A percentile compares a stretch with the other conserved stretches of the same genome.
Evolutionary conservation across 2,113 vertebrate genomes (phyloP).

Genomic region (Sylvia atricapilla): DNA sequence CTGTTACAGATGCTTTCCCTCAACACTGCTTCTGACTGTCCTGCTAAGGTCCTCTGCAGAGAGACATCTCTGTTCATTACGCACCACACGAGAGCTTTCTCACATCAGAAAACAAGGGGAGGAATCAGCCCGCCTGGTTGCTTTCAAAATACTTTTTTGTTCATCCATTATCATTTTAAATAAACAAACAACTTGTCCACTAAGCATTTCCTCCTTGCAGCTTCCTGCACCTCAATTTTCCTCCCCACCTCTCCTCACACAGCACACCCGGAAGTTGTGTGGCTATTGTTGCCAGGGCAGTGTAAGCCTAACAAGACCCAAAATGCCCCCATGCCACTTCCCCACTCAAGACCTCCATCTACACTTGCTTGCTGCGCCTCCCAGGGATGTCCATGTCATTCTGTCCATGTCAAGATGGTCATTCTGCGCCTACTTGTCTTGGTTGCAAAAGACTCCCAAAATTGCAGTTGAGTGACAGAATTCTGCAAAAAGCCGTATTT

Average conservation of each 20-base stretch:
- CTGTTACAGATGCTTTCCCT: neutral
- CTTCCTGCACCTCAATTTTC: neutral
- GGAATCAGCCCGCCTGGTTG: neutral
- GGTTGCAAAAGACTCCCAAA: neutral
- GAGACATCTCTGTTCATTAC: fast-evolving
- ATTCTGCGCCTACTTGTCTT: neutral
- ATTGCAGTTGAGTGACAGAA: neutral
- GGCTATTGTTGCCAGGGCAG: neutral
- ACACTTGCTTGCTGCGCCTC: neutral
- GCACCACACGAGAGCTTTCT: neutral
- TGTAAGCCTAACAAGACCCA: neutral
- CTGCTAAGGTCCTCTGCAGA: neutral
- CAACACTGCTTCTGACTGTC: neutral
- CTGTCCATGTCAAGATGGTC: fast-evolving
- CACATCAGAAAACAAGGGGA: neutral
- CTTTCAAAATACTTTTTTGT: neutral
- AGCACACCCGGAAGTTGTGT: fast-evolving
- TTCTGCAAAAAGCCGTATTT: neutral
- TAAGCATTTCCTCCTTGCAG: neutral
- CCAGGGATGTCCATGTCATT: neutral
- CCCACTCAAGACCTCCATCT: neutral
- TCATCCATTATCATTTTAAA: neutral
- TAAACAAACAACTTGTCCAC: neutral
- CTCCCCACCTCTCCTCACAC: neutral
- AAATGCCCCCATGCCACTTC: neutral